Conservation (phyloP, 2,113 vertebrate genomes). For the Microcebus jonahi region DNA sequence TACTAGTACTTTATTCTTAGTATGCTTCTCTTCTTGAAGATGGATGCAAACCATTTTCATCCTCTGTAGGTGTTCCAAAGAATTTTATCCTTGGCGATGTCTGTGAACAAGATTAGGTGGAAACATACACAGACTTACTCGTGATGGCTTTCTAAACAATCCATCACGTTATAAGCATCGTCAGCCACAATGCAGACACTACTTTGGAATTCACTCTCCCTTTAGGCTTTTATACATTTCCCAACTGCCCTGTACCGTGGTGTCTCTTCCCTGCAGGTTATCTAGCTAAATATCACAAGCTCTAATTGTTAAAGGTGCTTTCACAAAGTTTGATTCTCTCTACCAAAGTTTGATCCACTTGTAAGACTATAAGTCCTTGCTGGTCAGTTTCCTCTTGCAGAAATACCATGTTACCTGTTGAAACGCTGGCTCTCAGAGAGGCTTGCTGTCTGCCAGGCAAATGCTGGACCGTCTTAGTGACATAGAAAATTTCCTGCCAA, state of each 20-base stretch:
- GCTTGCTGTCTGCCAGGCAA: neutral
- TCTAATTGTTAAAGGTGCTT: neutral
- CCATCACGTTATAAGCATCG: accelerated
- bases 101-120: neutral
- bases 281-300: neutral
- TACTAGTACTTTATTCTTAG: neutral
- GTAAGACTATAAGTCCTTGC: neutral
- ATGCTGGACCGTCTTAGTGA: neutral
- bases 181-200: neutral
- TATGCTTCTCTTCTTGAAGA: neutral
- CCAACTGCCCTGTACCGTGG: neutral
- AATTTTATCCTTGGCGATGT: neutral
- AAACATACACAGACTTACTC: neutral
- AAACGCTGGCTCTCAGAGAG: neutral
- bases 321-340: neutral
- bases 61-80: neutral
- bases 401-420: neutral
- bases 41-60: neutral
- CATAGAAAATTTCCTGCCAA: neutral
- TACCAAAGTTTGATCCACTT: neutral
- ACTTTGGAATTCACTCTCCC: neutral
- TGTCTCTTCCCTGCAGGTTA: neutral
- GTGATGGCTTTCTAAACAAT: too few species aligned
- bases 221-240: neutral
- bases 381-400: neutral